These are phyloP conservation scores for Ambastaia sidthimunki DNA, from an alignment of 2,797 vertebrate species.

Conservation along the genomic window DNA sequence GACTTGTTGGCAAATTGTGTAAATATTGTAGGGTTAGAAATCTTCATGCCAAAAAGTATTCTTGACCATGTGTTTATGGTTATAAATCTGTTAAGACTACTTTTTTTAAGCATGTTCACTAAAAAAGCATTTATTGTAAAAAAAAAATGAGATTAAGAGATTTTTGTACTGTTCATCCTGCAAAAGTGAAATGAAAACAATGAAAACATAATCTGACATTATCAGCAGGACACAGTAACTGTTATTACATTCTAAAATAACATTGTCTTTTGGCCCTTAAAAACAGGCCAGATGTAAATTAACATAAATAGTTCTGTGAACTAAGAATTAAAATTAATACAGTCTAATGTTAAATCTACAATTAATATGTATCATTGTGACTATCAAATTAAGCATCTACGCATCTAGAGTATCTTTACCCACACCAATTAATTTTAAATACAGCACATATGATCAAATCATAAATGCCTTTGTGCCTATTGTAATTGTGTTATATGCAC, in stretches of 20 bases:
- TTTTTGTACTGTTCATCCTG: background rate
- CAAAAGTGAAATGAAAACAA: background rate
- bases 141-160: constrained; percentile 55
- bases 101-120: background rate
- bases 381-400: background rate
- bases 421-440: background rate
- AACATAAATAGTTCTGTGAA: background rate
- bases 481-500: background rate
- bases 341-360: background rate
- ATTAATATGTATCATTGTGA: background rate
- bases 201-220: background rate
- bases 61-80: no score
- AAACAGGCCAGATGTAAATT: background rate
- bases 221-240: background rate
- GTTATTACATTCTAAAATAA: background rate
- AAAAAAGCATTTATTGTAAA: background rate
- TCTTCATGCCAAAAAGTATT: no score
- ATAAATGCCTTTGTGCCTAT: background rate
- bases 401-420: background rate
- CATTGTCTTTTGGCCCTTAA: background rate
- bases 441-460: background rate
- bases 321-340: background rate
- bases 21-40: no score
- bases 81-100: no score
- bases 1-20: no score